A percentile compares a stretch with the other conserved stretches of the same genome.
Evolutionary conservation across 1,140 invertebrate species (phyloP).

Genomic region (Pteromalus puparum): DNA sequence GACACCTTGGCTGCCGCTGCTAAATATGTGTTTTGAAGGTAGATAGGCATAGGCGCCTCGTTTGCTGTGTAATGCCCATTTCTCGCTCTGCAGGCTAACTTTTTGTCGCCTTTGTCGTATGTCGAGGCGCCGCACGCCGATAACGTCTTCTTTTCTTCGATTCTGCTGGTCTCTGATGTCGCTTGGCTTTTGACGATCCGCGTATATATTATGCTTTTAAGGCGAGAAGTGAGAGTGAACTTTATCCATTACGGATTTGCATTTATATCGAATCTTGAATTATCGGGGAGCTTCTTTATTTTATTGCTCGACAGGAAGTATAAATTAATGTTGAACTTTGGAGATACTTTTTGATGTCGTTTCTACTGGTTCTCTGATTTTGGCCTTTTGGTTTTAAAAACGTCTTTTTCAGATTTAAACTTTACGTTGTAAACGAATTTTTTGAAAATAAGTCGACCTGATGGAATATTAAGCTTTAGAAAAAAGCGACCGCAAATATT

Average conservation of each 20-base stretch:
- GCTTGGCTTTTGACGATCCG: background rate
- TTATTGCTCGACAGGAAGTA: background rate
- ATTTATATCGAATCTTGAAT: background rate
- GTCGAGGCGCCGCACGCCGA: background rate
- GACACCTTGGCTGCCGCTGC: slow-evolving; percentile 3
- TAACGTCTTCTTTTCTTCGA: background rate
- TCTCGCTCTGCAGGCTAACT: background rate
- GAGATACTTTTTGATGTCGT: too few relatives aligned
- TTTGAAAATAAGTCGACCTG: too few relatives aligned
- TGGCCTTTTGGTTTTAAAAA: too few relatives aligned
- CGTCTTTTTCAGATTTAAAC: too few relatives aligned
- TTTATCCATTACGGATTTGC: background rate
- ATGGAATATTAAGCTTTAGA: too few relatives aligned
- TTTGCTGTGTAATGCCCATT: background rate
- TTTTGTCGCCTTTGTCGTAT: background rate
- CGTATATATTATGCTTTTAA: slow-evolving; percentile 2
- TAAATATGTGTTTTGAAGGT: background rate
- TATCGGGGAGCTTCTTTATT: background rate
- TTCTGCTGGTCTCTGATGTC: background rate
- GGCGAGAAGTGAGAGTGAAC: background rate
- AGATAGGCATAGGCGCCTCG: background rate
- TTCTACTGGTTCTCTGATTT: too few relatives aligned
- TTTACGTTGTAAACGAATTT: too few relatives aligned
- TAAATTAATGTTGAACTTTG: background rate
- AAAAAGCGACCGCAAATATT: too few relatives aligned